These are phyloP conservation scores for Chondrosia reniformis DNA, from an alignment of 37 sponge, comb jelly and placozoan species.

Conservation along the genomic window DNA sequence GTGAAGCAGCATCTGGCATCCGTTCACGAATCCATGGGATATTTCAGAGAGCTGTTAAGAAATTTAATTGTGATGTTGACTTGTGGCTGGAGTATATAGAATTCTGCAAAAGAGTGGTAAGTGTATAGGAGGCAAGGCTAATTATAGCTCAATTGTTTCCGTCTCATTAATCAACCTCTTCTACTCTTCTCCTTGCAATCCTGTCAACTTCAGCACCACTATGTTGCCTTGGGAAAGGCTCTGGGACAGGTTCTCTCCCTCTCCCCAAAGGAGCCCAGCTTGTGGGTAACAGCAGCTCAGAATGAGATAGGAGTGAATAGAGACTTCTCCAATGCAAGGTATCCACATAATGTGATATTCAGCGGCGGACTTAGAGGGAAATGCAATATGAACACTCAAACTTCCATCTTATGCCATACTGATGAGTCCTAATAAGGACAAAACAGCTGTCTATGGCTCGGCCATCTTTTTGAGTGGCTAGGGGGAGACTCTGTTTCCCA, in stretches of 20 bases:
- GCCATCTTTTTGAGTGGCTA: too few relatives aligned
- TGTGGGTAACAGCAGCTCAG: slow-evolving; percentile 90
- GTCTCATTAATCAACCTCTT: neutral
- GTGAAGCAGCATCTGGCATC: slow-evolving; percentile 66
- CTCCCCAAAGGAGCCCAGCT: slow-evolving; percentile 55
- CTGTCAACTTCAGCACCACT: slow-evolving; percentile 18
- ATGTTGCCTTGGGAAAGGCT: slow-evolving; percentile 38
- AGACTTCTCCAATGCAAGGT: slow-evolving; percentile 51
- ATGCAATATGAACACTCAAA: too few relatives aligned
- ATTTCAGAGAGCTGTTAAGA: slow-evolving; percentile 63
- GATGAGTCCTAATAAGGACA: too few relatives aligned
- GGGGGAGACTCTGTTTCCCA: too few relatives aligned
- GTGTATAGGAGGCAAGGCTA: neutral
- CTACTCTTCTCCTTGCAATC: too few relatives aligned
- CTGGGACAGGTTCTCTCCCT: slow-evolving; percentile 59
- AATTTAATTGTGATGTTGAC: slow-evolving; percentile 77
- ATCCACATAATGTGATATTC: neutral
- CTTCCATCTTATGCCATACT: too few relatives aligned
- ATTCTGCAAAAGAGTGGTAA: slow-evolving; percentile 45
- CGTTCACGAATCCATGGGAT: slow-evolving; percentile 53
- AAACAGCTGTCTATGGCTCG: too few relatives aligned
- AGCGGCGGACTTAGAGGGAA: too few relatives aligned
- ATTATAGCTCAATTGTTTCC: neutral
- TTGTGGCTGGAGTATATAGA: slow-evolving; percentile 80
- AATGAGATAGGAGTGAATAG: slow-evolving; percentile 68